Conservation (phyloP, 2,888 invertebrate species). For the Metacarcinus magister region DNA sequence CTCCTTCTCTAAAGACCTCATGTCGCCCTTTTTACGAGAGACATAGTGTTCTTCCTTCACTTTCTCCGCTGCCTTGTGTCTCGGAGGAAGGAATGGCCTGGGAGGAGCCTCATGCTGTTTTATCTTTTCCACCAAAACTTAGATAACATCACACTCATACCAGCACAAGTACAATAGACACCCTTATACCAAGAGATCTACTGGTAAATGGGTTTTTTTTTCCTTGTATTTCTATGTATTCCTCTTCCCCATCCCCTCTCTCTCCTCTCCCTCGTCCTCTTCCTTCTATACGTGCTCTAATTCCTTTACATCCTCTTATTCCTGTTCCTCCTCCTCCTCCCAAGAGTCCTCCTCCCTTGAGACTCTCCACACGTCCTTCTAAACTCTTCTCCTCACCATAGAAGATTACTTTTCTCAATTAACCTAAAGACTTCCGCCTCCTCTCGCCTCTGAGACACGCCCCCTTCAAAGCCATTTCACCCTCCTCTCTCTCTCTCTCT, state of each 20-base stretch:
- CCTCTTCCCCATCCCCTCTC: not conserved
- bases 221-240: not conserved
- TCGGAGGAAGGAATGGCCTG: not conserved
- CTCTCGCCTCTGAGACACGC: not conserved
- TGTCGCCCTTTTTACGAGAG: not conserved
- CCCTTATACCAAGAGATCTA: too few relatives aligned
- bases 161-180: too few relatives aligned
- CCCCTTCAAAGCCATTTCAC: not conserved
- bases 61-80: too few relatives aligned
- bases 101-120: too few relatives aligned
- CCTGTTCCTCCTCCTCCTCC: not conserved
- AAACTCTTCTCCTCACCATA: not conserved
- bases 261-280: not conserved
- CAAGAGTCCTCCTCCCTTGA: not conserved
- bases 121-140: too few relatives aligned
- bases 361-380: not conserved
- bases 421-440: not conserved
- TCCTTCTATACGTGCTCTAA: not conserved
- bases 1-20: not conserved
- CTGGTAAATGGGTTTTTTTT: not conserved
- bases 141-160: too few relatives aligned
- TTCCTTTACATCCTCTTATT: not conserved
- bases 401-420: conserved; percentile 26
- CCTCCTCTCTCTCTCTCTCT: not conserved
- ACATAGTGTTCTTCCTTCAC: not conserved